These are phyloP conservation scores for Callimorpha dominula DNA, from an alignment of 2,888 invertebrate genomes.

Conservation along the genomic window DNA sequence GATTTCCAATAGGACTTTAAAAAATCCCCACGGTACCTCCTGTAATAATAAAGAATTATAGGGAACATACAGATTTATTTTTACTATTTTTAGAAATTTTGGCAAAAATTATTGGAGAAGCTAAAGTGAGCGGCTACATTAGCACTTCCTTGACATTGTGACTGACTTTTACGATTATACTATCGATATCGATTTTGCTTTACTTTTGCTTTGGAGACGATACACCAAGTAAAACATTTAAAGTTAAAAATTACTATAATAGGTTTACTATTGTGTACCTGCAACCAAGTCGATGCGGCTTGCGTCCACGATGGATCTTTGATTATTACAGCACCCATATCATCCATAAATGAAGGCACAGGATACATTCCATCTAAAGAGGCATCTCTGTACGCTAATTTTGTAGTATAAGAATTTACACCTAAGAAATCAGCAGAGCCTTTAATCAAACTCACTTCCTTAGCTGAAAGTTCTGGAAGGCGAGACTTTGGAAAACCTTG, in stretches of 20 bases:
- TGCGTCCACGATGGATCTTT: constrained; percentile 70
- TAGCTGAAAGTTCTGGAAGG: constrained; percentile 83
- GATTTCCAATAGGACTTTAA: constrained; percentile 84
- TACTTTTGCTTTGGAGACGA: background rate
- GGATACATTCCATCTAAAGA: constrained; percentile 72
- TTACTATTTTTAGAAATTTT: background rate
- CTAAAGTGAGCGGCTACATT: too few relatives aligned
- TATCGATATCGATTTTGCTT: too few relatives aligned
- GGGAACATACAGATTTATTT: background rate
- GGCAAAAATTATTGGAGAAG: too few relatives aligned
- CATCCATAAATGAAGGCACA: constrained; percentile 74
- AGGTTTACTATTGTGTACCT: constrained; percentile 52
- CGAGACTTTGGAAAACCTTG: constrained; percentile 87
- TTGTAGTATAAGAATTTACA: constrained; percentile 88
- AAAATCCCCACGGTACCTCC: constrained; percentile 88
- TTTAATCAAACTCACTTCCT: constrained; percentile 86
- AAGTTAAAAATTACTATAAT: background rate
- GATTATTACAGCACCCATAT: constrained; percentile 65
- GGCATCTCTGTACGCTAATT: constrained; percentile 71
- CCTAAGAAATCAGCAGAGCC: constrained; percentile 90
- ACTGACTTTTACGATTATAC: too few relatives aligned
- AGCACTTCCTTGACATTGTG: too few relatives aligned
- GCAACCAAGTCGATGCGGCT: constrained; percentile 66
- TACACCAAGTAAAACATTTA: background rate
- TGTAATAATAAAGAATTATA: constrained; percentile 41